These are phyloP conservation scores for Drosophila tropicalis DNA, from an alignment of 1,140 invertebrate genomes.

Conservation along the genomic window DNA sequence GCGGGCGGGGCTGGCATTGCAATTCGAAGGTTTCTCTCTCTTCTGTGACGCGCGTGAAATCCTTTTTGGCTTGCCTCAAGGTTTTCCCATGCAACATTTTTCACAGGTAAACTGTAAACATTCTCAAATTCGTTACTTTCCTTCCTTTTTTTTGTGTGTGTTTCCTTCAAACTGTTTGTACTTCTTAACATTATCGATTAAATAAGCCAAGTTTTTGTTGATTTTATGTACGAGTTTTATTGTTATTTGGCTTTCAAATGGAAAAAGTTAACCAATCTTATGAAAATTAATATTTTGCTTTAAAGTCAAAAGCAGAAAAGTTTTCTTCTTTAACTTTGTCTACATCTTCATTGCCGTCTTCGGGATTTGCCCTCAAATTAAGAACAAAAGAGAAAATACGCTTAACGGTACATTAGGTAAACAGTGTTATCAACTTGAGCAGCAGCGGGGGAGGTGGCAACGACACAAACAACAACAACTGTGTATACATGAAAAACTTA, in stretches of 20 bases:
- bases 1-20: conserved; percentile 63
- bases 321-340: conserved; percentile 5
- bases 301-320: conserved; percentile 38
- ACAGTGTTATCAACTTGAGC: conserved; percentile 68
- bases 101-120: conserved; percentile 41
- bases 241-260: conserved; percentile 62
- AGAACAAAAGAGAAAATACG: conserved; percentile 55
- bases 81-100: conserved; percentile 29
- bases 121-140: not conserved
- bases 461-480: conserved; percentile 35
- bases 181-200: conserved; percentile 46
- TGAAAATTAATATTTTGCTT: conserved; percentile 36
- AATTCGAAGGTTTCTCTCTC: conserved; percentile 55
- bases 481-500: conserved; percentile 44
- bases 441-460: conserved; percentile 18
- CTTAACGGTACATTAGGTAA: conserved; percentile 81
- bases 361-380: conserved; percentile 57
- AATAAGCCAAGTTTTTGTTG: conserved; percentile 57
- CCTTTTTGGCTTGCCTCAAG: conserved; percentile 49
- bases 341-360: conserved; percentile 14
- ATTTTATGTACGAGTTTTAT: conserved; percentile 64
- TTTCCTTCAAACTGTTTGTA: conserved; percentile 34
- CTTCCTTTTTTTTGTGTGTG: not conserved
- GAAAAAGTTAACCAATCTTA: conserved; percentile 63
- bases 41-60: conserved; percentile 69